Base-by-base conservation (phyloP, 2,797 vertebrate genomes). In the Picus viridis region DNA sequence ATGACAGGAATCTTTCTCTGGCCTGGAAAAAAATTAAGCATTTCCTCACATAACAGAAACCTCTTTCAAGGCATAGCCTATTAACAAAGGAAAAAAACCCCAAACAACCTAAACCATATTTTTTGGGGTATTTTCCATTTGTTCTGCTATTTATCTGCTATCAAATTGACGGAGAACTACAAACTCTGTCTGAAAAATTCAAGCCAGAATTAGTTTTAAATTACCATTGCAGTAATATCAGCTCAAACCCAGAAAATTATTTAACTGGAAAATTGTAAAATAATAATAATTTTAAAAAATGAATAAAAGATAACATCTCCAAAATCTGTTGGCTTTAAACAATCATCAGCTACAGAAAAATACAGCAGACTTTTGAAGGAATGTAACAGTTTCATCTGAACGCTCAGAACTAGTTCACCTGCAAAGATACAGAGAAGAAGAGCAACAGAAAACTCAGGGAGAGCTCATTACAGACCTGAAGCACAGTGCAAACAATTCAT, bases 121-220 rank as follows among this genome's bases (percentile, higher is more conserved):
- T 39, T 39, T 39, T 82, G 82, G 88, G 30, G 36, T 23, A 75
- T 10, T 89, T 95, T 77, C 59, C 82, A 77, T 86, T 94, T 95
- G n/a, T 72, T 84, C 82, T 86, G 78, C 13, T 51, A 93, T 90
- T 91, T 49, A 47, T 85, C 78, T 84, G 71, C 41, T 58, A 76
- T 64, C 92, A 77, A 67, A 86, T 36, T 77, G 36, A 83, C 30
- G 8, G 29, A 90, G 30, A 43, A 54, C 5, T n/a, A 10, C 57
- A 91, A 92, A 95, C 88, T 67, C 14, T 24, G 27, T 27, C 61
- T 54, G 36, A 93, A 83, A 96, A 97, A 93, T 67, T 85, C 64
- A 64, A 82, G 75, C 41, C n/a, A 68, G 36, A 68, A 83, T 91
- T 64, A 74, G 27, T 49, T 82, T 92, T 88, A 74, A 94, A 86